Percentiles rank a stretch among this genome's conserved stretches.
These are phyloP conservation scores for Columba livia DNA, from an alignment of 2,113 vertebrate genomes.

Conservation along the genomic window DNA sequence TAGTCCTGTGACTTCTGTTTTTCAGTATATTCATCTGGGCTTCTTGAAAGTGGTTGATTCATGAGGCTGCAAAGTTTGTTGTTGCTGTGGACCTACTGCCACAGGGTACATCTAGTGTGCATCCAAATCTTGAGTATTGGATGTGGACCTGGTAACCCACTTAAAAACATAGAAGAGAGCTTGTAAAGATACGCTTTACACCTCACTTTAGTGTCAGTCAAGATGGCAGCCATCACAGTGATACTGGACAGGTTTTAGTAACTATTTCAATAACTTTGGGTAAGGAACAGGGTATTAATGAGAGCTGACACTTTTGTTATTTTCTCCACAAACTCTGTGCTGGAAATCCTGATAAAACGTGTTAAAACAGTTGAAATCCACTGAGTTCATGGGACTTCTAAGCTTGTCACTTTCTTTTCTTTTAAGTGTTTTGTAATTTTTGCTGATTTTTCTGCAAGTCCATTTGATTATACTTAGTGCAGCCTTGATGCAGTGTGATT, in stretches of 20 bases:
- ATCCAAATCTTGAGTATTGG: neutral
- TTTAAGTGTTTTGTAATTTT: neutral
- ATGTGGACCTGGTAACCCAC: neutral
- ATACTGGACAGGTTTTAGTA: neutral
- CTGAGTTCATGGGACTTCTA: neutral
- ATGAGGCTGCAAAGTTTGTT: neutral
- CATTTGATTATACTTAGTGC: neutral
- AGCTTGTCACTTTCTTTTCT: neutral
- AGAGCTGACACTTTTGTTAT: neutral
- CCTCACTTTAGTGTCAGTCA: neutral
- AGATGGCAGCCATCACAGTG: neutral
- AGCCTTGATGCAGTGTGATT: neutral
- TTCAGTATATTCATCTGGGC: neutral
- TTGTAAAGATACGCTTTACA: neutral
- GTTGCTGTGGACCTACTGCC: neutral
- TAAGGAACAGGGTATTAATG: neutral
- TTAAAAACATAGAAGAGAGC: neutral
- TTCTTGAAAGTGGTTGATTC: neutral
- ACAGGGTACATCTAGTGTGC: neutral
- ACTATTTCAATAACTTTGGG: neutral
- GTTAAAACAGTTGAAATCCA: neutral
- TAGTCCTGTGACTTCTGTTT: neutral
- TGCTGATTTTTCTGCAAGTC: neutral
- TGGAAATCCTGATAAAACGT: neutral
- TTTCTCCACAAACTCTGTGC: neutral